A percentile compares a stretch with the other conserved stretches of the same genome.
Evolutionary conservation across 2,888 invertebrate genomes (phyloP).

Genomic region (Philhelius pedissequus): DNA sequence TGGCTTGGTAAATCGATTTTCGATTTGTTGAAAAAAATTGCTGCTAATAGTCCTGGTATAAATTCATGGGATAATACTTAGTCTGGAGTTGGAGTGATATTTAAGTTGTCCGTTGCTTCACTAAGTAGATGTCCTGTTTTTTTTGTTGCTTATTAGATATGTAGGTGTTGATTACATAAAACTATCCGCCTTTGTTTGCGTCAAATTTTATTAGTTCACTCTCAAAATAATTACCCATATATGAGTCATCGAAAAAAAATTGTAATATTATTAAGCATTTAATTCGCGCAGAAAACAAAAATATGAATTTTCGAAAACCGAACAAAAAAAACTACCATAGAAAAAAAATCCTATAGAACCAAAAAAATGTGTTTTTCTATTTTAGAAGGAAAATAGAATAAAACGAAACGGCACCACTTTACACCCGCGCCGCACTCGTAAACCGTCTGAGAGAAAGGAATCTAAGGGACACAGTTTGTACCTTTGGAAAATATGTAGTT

Average conservation of each 20-base stretch:
- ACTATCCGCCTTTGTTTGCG: conserved; percentile 34
- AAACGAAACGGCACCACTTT: conserved; percentile 59
- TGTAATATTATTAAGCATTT: too few species aligned
- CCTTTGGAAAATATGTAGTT: neutral
- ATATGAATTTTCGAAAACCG: neutral
- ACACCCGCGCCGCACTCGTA: conserved; percentile 53
- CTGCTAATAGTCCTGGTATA: conserved; percentile 1
- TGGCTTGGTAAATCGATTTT: conserved; percentile 45
- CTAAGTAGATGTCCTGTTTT: conserved; percentile 11
- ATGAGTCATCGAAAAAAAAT: neutral
- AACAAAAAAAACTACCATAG: neutral
- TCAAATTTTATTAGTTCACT: neutral
- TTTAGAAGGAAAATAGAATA: conserved; percentile 36
- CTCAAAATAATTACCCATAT: neutral
- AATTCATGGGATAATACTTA: conserved; percentile 8
- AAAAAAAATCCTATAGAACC: neutral
- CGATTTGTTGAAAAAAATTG: conserved; percentile 6
- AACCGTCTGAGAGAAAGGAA: conserved; percentile 60
- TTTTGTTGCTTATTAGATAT: neutral
- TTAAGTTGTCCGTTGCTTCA: conserved; percentile 6
- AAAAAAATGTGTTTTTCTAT: conserved; percentile 23
- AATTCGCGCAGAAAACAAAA: too few species aligned
- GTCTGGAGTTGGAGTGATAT: conserved; percentile 38
- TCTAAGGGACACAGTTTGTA: conserved; percentile 54
- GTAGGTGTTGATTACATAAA: conserved; percentile 58